Percentiles rank a stretch among this genome's conserved stretches.
These are phyloP conservation scores for Ammospiza caudacuta DNA, from an alignment of 2,113 vertebrate genomes.

Conservation along the genomic window DNA sequence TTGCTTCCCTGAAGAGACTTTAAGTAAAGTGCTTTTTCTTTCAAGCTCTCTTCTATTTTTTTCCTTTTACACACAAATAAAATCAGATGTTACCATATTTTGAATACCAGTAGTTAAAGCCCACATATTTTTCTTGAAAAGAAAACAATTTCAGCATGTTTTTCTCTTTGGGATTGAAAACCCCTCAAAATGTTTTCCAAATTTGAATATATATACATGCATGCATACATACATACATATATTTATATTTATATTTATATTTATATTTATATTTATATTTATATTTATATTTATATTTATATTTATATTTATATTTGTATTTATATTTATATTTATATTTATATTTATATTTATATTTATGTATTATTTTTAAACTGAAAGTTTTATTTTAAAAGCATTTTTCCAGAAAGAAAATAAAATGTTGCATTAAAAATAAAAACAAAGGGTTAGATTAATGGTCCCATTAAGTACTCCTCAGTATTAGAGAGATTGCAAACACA, in stretches of 20 bases:
- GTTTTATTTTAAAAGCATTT: neutral
- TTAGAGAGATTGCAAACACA: neutral
- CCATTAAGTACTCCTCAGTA: neutral
- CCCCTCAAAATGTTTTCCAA: neutral
- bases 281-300: too few species aligned
- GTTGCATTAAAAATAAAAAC: neutral
- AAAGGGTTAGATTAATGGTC: fast-evolving
- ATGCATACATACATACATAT: too few species aligned
- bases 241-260: too few species aligned
- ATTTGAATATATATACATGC: neutral
- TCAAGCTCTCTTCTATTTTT: neutral
- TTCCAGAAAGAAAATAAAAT: neutral
- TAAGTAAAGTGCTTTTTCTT: neutral
- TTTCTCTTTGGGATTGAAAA: neutral
- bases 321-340: too few species aligned
- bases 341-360: neutral
- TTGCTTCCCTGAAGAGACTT: neutral
- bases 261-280: too few species aligned
- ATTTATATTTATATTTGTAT: too few species aligned
- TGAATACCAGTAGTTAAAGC: neutral
- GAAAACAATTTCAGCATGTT: neutral
- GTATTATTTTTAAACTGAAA: fast-evolving
- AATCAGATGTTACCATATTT: neutral
- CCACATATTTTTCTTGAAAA: neutral
- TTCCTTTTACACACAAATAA: neutral